Evolutionary conservation across 1,140 invertebrate species (phyloP).

Genomic region (Drosophila varians): DNA sequence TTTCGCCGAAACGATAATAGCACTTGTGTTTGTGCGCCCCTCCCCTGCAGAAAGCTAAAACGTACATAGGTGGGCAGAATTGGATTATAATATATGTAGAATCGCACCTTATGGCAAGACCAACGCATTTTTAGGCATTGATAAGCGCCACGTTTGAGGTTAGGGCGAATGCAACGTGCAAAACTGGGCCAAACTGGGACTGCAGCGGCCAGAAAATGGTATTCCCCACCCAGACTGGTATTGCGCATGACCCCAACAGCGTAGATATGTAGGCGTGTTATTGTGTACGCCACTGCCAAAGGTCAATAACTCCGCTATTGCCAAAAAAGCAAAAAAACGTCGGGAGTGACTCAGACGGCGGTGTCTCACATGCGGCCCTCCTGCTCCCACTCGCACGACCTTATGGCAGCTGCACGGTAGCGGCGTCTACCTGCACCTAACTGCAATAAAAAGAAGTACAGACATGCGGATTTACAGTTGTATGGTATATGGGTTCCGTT

Average conservation of each 20-base stretch:
- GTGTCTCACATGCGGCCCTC: neutral
- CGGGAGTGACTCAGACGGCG: slow-evolving; percentile 37
- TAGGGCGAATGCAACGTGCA: slow-evolving; percentile 50
- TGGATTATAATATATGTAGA: slow-evolving; percentile 37
- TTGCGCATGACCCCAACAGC: slow-evolving; percentile 54
- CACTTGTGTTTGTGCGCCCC: slow-evolving; percentile 3
- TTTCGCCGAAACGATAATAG: slow-evolving; percentile 17
- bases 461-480: slow-evolving; percentile 41
- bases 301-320: slow-evolving; percentile 66
- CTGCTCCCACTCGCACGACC: slow-evolving; percentile 3
- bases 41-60: slow-evolving; percentile 2
- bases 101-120: slow-evolving; percentile 12
- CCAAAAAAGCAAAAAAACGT: slow-evolving; percentile 24
- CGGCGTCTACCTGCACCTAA: slow-evolving; percentile 31
- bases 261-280: neutral
- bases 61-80: neutral
- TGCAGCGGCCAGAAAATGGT: slow-evolving; percentile 34
- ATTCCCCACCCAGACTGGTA: slow-evolving; percentile 15
- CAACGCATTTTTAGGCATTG: slow-evolving; percentile 5
- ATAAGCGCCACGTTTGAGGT: slow-evolving; percentile 45
- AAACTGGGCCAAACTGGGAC: slow-evolving; percentile 52
- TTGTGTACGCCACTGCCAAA: slow-evolving; percentile 52
- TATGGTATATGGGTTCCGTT: slow-evolving; percentile 43
- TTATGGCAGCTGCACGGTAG: slow-evolving; percentile 15
- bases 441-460: slow-evolving; percentile 38